Evolutionary conservation across 2,888 invertebrate genomes (phyloP).

Genomic region (Diarsia brunnea): DNA sequence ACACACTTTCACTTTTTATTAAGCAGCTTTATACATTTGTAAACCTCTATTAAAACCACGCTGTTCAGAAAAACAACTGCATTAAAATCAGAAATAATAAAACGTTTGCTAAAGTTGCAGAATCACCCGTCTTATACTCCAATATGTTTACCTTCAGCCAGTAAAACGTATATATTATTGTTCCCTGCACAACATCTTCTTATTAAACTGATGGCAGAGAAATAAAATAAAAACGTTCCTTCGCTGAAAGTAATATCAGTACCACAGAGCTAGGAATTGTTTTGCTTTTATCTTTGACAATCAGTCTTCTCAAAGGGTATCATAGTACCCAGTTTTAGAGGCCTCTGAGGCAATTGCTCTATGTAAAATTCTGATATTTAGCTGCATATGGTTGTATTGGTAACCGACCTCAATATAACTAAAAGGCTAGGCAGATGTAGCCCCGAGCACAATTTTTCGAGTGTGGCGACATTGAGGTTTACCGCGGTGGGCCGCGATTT

Average conservation of each 20-base stretch:
- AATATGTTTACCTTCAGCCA: slow-evolving; percentile 18
- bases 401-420: background rate
- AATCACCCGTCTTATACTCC: slow-evolving; percentile 17
- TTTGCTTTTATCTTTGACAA: background rate
- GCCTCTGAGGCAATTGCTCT: background rate
- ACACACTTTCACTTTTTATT: background rate
- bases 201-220: slow-evolving; percentile 35
- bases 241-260: slow-evolving; percentile 26
- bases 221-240: slow-evolving; percentile 43
- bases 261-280: background rate
- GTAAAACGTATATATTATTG: slow-evolving; percentile 39
- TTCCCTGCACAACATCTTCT: slow-evolving; percentile 27
- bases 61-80: background rate
- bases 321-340: background rate
- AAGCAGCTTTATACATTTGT: background rate
- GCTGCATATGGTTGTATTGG: background rate
- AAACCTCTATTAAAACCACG: background rate
- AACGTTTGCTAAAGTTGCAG: slow-evolving; percentile 2
- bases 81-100: background rate
- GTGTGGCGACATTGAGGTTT: too few relatives aligned
- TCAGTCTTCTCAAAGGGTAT: background rate
- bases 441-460: too few relatives aligned
- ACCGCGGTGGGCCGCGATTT: too few relatives aligned
- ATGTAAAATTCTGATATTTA: background rate
- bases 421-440: background rate